Evolutionary conservation across 2,113 vertebrate species (phyloP).

Genomic region (Rhabdomys dilectus): DNA sequence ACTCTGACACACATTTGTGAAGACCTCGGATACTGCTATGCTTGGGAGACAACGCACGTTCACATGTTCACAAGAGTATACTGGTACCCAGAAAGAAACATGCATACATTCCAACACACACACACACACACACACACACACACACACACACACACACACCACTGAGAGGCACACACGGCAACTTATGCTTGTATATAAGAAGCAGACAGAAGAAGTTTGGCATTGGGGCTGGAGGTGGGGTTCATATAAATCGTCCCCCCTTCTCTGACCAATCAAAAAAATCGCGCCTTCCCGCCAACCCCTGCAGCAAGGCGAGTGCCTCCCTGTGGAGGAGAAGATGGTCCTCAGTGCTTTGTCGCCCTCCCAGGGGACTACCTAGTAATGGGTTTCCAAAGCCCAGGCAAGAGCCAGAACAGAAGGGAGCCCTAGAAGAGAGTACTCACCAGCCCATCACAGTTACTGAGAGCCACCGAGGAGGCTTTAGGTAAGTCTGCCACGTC

Average conservation of each 20-base stretch:
- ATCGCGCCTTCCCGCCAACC: conserved; percentile 17
- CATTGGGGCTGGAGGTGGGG: neutral
- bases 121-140: neutral
- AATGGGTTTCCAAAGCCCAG: neutral
- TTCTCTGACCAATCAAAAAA: conserved; percentile 44
- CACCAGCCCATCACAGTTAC: conserved; percentile 99
- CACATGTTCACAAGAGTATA: neutral
- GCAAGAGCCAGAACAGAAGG: conserved; percentile 39
- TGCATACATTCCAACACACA: neutral
- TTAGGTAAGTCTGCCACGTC: conserved; percentile 94
- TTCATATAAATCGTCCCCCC: neutral
- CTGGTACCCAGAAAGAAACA: neutral
- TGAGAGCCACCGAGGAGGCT: conserved; percentile 95
- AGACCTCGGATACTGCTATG: neutral
- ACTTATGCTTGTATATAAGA: neutral
- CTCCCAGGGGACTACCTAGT: neutral
- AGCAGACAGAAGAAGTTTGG: neutral
- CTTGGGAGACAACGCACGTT: neutral
- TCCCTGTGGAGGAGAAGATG: neutral
- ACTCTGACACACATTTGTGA: neutral
- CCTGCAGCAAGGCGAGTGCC: neutral
- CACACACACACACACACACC: neutral
- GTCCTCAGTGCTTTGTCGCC: neutral
- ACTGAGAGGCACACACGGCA: neutral
- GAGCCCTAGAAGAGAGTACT: conserved; percentile 81